A percentile compares a stretch with the other conserved stretches of the same genome.
Evolutionary conservation across 2,797 vertebrate species (phyloP).

Genomic region (Sitta carolinensis): DNA sequence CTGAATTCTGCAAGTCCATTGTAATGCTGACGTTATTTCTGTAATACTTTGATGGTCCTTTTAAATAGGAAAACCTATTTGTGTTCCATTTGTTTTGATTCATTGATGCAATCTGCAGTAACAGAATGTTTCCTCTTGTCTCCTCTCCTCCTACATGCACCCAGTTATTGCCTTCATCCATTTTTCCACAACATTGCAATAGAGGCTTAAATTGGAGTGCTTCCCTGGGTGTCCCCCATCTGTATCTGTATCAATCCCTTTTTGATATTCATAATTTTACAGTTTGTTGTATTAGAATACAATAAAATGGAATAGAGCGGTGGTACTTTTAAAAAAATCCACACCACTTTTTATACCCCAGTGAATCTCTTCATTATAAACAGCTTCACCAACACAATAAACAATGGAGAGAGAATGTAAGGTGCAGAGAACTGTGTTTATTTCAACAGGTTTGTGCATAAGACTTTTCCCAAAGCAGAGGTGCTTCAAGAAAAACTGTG

Average conservation of each 20-base stretch:
- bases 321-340: neutral
- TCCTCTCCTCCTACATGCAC: neutral
- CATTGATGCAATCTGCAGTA: neutral
- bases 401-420: neutral
- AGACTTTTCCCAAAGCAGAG: neutral
- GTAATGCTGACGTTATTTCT: neutral
- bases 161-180: neutral
- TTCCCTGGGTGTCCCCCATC: neutral
- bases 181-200: rapidly evolving
- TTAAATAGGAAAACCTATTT: neutral
- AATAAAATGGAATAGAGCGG: neutral
- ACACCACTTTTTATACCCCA: neutral
- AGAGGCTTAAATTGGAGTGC: neutral
- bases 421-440: neutral
- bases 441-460: neutral
- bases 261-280: neutral
- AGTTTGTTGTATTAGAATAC: neutral
- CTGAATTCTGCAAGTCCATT: neutral
- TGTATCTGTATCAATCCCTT: neutral
- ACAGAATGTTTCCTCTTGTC: neutral
- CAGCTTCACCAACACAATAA: neutral
- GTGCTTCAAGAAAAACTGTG: neutral
- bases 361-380: neutral
- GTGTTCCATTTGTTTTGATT: neutral
- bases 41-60: neutral